These are phyloP conservation scores for Tribolium freemani DNA, from an alignment of 2,888 invertebrate species.

Conservation along the genomic window DNA sequence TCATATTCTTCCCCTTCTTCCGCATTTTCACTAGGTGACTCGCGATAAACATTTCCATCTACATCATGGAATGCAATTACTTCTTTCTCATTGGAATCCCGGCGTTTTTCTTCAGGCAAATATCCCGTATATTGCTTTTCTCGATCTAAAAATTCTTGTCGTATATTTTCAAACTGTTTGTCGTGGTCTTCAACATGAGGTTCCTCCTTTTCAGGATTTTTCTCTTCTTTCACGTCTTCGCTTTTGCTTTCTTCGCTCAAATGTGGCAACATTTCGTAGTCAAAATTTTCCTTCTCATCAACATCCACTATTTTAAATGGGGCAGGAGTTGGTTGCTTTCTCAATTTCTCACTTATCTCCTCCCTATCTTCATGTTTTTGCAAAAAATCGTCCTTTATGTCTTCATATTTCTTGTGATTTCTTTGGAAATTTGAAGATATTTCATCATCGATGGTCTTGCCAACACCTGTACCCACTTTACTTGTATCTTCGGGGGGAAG, in stretches of 20 bases:
- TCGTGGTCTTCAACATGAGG: constrained; percentile 26
- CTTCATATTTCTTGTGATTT: constrained; percentile 38
- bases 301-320: constrained; percentile 33
- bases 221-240: constrained; percentile 9
- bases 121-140: background rate
- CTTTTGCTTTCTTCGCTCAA: background rate
- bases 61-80: constrained; percentile 24
- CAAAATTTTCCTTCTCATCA: constrained; percentile 38
- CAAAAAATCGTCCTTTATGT: constrained; percentile 23
- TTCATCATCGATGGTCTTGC: constrained; percentile 25
- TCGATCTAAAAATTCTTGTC: constrained; percentile 15
- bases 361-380: constrained; percentile 20
- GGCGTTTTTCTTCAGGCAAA: background rate
- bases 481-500: background rate
- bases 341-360: constrained; percentile 10
- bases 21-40: constrained; percentile 26
- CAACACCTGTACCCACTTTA: background rate
- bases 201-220: constrained; percentile 29
- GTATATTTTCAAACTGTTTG: constrained; percentile 19
- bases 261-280: constrained; percentile 25
- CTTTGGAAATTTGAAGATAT: constrained; percentile 7
- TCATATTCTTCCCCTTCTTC: constrained; percentile 31
- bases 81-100: background rate
- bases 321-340: background rate
- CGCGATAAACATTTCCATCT: constrained; percentile 25